Conservation (phyloP, 2,797 vertebrate genomes). For the Phyllotis vaccarum region DNA sequence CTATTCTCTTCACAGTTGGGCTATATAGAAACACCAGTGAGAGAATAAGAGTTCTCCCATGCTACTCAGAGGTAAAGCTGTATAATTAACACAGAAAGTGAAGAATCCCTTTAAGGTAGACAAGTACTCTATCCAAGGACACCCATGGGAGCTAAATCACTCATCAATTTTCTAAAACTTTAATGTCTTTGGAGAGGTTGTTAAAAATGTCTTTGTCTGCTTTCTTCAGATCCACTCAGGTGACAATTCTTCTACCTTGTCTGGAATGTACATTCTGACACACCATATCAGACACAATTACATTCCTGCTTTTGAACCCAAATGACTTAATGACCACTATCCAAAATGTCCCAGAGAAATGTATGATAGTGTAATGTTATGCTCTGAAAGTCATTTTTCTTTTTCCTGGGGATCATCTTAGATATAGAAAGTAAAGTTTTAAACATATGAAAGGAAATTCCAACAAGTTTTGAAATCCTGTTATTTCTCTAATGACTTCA, state of each 20-base stretch:
- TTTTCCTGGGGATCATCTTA: constrained; percentile 29
- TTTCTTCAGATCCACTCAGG: constrained; percentile 29
- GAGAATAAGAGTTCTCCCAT: constrained; percentile 19
- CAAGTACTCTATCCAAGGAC: constrained; percentile 24
- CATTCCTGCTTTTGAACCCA: neutral
- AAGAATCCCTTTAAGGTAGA: constrained; percentile 54
- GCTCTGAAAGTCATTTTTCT: constrained; percentile 50
- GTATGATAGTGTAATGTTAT: constrained; percentile 43
- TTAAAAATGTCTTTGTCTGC: constrained; percentile 41
- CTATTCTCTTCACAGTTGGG: neutral
- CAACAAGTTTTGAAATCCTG: constrained; percentile 58
- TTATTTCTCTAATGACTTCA: constrained; percentile 64
- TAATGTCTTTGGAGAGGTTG: neutral
- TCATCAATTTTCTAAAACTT: constrained; percentile 45
- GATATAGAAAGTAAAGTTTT: constrained; percentile 31
- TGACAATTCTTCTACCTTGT: neutral
- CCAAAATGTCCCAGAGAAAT: constrained; percentile 56
- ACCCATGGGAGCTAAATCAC: constrained; percentile 14
- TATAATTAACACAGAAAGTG: constrained; percentile 56
- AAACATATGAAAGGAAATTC: constrained; percentile 57
- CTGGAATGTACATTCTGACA: constrained; percentile 30
- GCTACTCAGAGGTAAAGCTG: constrained; percentile 26
- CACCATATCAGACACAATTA: constrained; percentile 51
- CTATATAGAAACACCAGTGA: constrained; percentile 33
- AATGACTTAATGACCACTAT: constrained; percentile 38